Percentiles rank a stretch among this genome's conserved stretches.
Evolutionary conservation across 2,113 vertebrate species (phyloP).

Genomic region (Halichoerus grypus): DNA sequence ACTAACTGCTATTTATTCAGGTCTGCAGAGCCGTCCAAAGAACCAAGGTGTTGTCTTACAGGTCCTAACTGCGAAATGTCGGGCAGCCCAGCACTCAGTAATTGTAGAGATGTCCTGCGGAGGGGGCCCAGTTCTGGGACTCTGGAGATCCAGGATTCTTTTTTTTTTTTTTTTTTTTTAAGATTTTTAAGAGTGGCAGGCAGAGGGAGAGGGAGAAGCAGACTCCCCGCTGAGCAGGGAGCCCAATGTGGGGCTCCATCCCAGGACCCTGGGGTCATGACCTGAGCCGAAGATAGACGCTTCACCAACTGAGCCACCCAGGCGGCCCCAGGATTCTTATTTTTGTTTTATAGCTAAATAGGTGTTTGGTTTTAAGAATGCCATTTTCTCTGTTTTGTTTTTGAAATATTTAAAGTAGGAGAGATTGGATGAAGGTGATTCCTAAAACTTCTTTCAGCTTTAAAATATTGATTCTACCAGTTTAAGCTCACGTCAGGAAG

Average conservation of each 20-base stretch:
- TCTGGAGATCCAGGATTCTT: neutral
- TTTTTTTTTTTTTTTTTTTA: too few species aligned
- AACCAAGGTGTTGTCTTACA: neutral
- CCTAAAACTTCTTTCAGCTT: neutral
- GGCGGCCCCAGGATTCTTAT: neutral
- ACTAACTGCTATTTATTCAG: neutral
- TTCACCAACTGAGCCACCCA: neutral
- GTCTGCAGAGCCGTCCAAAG: neutral
- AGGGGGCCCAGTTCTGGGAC: neutral
- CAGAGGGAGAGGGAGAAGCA: too few species aligned
- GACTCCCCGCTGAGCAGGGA: too few species aligned
- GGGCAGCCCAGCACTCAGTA: neutral
- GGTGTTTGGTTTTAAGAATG: neutral
- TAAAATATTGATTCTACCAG: neutral
- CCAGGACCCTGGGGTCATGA: too few species aligned
- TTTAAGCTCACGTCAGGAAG: conserved; percentile 1
- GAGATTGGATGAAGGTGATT: neutral
- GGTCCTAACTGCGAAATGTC: rapidly evolving
- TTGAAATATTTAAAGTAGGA: neutral
- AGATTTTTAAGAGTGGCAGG: too few species aligned
- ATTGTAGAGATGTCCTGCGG: rapidly evolving
- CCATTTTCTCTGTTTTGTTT: neutral
- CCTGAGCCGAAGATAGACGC: too few species aligned
- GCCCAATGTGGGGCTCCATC: too few species aligned
- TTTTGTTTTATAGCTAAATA: neutral